These are phyloP conservation scores for Petrocephalus schoutedeni DNA, from an alignment of 2,797 vertebrate species.

Conservation along the genomic window DNA sequence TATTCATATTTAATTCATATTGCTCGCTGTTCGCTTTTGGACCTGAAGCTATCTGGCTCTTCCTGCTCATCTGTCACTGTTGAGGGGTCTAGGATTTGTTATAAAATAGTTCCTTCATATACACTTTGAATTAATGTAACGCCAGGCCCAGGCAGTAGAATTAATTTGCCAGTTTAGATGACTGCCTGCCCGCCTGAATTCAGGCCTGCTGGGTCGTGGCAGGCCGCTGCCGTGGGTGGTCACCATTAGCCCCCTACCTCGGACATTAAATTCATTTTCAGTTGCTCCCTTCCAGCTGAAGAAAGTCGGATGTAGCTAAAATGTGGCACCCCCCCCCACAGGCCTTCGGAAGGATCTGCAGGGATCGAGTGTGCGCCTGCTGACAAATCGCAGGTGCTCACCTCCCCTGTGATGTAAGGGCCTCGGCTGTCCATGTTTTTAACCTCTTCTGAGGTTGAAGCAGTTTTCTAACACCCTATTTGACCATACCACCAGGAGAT, in stretches of 20 bases:
- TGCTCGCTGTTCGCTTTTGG: background rate
- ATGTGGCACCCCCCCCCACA: background rate
- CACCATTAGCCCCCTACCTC: background rate
- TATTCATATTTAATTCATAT: background rate
- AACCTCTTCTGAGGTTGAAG: background rate
- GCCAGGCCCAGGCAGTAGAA: background rate
- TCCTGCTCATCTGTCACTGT: background rate
- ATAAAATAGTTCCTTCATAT: background rate
- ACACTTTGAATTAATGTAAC: background rate
- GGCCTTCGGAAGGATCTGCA: background rate
- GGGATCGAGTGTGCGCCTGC: background rate
- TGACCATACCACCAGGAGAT: background rate
- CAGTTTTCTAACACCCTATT: background rate
- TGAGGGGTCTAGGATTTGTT: background rate
- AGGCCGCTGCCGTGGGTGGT: background rate
- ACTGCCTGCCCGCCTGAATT: background rate
- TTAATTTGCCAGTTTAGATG: slow-evolving; percentile 10
- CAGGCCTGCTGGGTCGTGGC: background rate
- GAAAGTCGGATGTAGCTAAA: background rate
- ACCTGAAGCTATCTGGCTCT: background rate
- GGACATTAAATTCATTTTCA: background rate
- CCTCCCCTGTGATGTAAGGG: background rate
- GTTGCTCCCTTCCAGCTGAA: background rate
- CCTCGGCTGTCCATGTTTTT: background rate
- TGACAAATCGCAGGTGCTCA: background rate